These are phyloP conservation scores for Protophormia terraenovae DNA, from an alignment of 2,888 invertebrate genomes.

Conservation along the genomic window DNA sequence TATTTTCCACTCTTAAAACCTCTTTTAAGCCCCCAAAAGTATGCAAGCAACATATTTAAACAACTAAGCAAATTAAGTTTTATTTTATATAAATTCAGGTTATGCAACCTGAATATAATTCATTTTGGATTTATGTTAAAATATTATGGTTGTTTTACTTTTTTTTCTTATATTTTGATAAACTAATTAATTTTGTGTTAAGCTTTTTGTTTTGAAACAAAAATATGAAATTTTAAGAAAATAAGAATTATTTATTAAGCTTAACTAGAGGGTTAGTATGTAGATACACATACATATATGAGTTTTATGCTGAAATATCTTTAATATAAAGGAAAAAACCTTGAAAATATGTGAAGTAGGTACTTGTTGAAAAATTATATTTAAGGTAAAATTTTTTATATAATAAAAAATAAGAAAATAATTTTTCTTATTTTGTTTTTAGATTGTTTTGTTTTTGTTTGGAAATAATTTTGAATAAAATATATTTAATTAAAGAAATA, in stretches of 20 bases:
- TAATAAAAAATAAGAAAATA: too few relatives aligned
- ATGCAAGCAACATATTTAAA: background rate
- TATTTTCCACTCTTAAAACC: background rate
- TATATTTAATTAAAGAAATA: too few relatives aligned
- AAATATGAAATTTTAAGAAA: background rate
- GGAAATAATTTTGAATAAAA: too few relatives aligned
- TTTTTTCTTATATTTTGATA: background rate
- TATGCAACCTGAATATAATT: conserved; percentile 31
- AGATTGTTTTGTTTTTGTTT: too few relatives aligned
- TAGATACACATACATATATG: background rate
- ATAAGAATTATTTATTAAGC: background rate
- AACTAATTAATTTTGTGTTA: conserved; percentile 23
- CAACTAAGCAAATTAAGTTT: background rate
- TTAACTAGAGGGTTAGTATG: background rate
- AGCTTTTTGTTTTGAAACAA: conserved; percentile 7
- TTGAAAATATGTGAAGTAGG: background rate
- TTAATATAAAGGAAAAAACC: background rate
- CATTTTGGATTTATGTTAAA: conserved; percentile 29
- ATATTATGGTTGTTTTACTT: background rate
- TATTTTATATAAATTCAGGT: background rate
- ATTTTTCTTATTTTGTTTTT: too few relatives aligned
- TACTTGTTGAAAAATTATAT: too few relatives aligned
- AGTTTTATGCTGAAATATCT: background rate
- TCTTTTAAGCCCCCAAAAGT: background rate
- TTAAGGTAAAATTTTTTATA: too few relatives aligned